These are phyloP conservation scores for Drosophila tropicalis DNA, from an alignment of 1,140 invertebrate species.

Conservation along the genomic window DNA sequence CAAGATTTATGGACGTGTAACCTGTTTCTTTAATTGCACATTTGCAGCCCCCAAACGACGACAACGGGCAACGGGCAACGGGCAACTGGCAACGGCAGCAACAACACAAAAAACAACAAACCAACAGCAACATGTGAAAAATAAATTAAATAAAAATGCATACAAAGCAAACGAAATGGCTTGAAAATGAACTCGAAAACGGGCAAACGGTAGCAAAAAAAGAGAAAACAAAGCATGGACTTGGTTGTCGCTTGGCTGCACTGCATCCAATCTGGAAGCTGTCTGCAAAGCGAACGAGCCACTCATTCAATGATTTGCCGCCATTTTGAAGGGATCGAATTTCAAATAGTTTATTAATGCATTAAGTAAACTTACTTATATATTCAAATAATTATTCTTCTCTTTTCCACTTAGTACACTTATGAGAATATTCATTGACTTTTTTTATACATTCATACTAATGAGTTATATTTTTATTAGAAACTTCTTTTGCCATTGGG, in stretches of 20 bases:
- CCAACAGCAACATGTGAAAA: conserved; percentile 7
- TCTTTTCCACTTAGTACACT: too few relatives aligned
- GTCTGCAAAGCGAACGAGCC: conserved; percentile 2
- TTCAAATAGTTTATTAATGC: too few relatives aligned
- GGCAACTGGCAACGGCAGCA: conserved; percentile 78
- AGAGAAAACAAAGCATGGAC: background rate
- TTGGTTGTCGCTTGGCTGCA: conserved; percentile 58
- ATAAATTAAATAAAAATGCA: conserved; percentile 13
- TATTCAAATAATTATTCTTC: too few relatives aligned
- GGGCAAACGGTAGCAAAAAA: conserved; percentile 5
- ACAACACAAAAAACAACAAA: conserved; percentile 37
- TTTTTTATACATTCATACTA: too few relatives aligned
- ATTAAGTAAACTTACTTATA: too few relatives aligned
- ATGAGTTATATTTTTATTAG: too few relatives aligned
- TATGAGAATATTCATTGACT: too few relatives aligned
- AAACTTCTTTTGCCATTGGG: too few relatives aligned
- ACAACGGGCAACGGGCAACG: conserved; percentile 61
- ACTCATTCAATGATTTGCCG: conserved; percentile 44
- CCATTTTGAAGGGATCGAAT: too few relatives aligned
- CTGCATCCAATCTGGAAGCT: conserved; percentile 57
- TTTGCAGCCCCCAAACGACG: conserved; percentile 77
- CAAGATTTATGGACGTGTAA: conserved; percentile 82
- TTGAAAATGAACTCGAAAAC: conserved; percentile 45
- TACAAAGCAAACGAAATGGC: conserved; percentile 33
- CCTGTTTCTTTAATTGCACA: conserved; percentile 83